A percentile compares a stretch with the other conserved stretches of the same genome.
Evolutionary conservation across 2,888 invertebrate genomes (phyloP).

Genomic region (Noctua pronuba): DNA sequence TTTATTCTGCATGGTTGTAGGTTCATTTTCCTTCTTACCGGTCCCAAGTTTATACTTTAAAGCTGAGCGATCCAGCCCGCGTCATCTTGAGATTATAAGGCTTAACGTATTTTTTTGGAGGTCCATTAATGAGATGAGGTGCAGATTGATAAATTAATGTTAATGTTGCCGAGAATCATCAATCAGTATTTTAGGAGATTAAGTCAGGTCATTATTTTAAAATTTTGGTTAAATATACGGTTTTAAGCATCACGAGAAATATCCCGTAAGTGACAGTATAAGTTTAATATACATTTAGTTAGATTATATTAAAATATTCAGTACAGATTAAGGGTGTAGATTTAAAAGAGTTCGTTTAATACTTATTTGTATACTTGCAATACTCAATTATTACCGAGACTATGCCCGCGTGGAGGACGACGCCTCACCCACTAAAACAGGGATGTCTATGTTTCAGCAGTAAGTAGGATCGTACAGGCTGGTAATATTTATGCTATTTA

Average conservation of each 20-base stretch:
- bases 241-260: too few species aligned
- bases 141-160: constrained; percentile 38
- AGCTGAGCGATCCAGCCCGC: constrained; percentile 56
- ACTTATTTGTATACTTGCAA: background rate
- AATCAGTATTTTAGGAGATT: background rate
- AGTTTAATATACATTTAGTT: background rate
- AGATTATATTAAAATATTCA: background rate
- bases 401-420: background rate
- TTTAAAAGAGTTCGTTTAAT: background rate
- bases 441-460: background rate
- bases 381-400: background rate
- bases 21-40: constrained; percentile 50
- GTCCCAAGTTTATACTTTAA: constrained; percentile 1
- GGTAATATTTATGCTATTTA: too few species aligned
- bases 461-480: background rate
- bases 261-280: too few species aligned
- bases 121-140: constrained; percentile 62
- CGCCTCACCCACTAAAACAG: background rate
- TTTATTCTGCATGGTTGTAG: constrained; percentile 51
- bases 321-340: background rate
- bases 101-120: constrained; percentile 60
- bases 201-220: background rate
- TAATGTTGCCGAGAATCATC: background rate
- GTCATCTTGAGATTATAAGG: constrained; percentile 67
- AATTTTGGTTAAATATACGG: background rate